Percentiles rank a stretch among this genome's conserved stretches.
Conservation (phyloP, 2,113 vertebrate species). For the Notarius quadriscutis region DNA sequence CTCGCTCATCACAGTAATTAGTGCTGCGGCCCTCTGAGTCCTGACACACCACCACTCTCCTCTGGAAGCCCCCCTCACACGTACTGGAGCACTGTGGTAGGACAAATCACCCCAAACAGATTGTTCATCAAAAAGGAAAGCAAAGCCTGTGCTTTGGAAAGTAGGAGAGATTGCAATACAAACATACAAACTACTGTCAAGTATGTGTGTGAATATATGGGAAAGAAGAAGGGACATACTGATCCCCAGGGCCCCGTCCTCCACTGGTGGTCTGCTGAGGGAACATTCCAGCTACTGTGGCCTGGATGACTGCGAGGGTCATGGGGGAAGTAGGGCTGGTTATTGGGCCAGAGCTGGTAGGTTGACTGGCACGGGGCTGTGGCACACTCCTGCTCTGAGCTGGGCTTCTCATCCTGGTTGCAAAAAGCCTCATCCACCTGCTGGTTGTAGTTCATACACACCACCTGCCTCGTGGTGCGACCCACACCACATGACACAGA, state of each 20-base stretch:
- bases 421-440: conserved; percentile 84
- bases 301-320: conserved; percentile 74
- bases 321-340: conserved; percentile 75
- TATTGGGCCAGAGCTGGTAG: conserved; percentile 72
- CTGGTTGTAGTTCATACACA: conserved; percentile 85
- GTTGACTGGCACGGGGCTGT: conserved; percentile 74
- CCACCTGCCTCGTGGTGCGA: conserved; percentile 79
- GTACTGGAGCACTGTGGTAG: conserved; percentile 89
- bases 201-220: not conserved
- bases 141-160: not conserved
- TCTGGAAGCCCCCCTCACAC: conserved; percentile 87
- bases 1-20: conserved; percentile 78
- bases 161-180: no score
- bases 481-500: conserved; percentile 86
- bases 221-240: conserved; percentile 72
- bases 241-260: conserved; percentile 96
- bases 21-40: conserved; percentile 84
- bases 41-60: conserved; percentile 92
- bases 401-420: conserved; percentile 77
- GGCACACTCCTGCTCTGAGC: conserved; percentile 79
- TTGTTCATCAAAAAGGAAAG: not conserved
- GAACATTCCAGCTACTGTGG: conserved; percentile 76
- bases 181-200: not conserved
- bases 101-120: not conserved
- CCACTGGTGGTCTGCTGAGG: conserved; percentile 84